Evolutionary conservation across 2,113 vertebrate genomes (phyloP).

Genomic region (Eurystomus gularis): DNA sequence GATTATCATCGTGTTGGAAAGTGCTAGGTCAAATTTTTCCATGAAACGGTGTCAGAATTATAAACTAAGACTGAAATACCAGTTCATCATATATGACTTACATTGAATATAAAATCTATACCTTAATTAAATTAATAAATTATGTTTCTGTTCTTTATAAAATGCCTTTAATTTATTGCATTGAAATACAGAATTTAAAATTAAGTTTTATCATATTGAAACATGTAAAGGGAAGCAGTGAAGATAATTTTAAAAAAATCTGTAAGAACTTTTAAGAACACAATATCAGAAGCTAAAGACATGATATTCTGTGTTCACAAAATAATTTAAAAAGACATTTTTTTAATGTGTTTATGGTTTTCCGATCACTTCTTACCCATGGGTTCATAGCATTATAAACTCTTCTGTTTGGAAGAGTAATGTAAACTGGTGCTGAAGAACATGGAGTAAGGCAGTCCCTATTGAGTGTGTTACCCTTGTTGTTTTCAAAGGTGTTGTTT

Average conservation of each 20-base stretch:
- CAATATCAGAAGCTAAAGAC: neutral
- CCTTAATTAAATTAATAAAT: neutral
- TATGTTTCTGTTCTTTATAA: neutral
- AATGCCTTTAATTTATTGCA: neutral
- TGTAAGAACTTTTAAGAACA: neutral
- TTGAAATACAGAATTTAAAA: neutral
- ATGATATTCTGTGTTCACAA: neutral
- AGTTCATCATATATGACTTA: neutral
- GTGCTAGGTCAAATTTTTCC: neutral
- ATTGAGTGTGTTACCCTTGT: neutral
- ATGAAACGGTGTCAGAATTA: neutral
- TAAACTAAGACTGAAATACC: neutral
- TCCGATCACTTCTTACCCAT: neutral
- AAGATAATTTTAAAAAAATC: neutral
- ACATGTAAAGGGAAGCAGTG: neutral
- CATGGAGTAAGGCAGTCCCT: neutral
- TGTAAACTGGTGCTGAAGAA: neutral
- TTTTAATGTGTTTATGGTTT: neutral
- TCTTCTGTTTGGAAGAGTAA: neutral
- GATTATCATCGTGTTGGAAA: neutral
- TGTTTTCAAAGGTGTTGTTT: neutral
- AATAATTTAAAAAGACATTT: neutral
- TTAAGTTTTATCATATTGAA: neutral
- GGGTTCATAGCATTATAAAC: neutral
- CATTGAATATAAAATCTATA: neutral